These are phyloP conservation scores for Hiodon tergisus DNA, from an alignment of 2,113 vertebrate species.

Conservation along the genomic window DNA sequence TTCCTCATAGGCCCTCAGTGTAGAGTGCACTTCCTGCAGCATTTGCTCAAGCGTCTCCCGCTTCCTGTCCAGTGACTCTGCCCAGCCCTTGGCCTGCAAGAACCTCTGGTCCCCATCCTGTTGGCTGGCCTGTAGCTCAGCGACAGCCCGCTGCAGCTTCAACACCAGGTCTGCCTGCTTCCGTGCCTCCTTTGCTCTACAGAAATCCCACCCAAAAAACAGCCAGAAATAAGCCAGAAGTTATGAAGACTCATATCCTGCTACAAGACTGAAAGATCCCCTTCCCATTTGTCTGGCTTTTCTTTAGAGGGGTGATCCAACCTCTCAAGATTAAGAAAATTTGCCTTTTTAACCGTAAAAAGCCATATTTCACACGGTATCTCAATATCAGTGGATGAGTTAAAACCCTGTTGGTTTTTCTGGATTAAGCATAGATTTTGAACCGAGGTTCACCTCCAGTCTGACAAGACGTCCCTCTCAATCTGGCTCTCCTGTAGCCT, in stretches of 20 bases:
- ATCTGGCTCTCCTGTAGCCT: conserved; percentile 59
- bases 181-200: conserved; percentile 61
- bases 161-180: conserved; percentile 58
- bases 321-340: too few relatives aligned
- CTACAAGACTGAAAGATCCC: too few relatives aligned
- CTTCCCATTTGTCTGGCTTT: too few relatives aligned
- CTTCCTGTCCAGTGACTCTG: conserved; percentile 51
- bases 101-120: conserved; percentile 53
- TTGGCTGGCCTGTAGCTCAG: conserved; percentile 63
- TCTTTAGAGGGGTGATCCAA: too few relatives aligned
- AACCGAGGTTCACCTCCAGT: conserved; percentile 59
- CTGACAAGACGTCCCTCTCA: conserved; percentile 56
- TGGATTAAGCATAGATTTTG: not conserved
- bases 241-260: too few relatives aligned
- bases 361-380: too few relatives aligned
- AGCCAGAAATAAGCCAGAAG: too few relatives aligned
- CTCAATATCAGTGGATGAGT: too few relatives aligned
- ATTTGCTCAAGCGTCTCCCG: conserved; percentile 48
- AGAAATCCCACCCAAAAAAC: not conserved
- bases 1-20: conserved; percentile 48
- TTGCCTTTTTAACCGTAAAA: too few relatives aligned
- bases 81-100: conserved; percentile 55
- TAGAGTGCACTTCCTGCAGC: conserved; percentile 53
- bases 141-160: conserved; percentile 59
- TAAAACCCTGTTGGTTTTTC: too few relatives aligned